Conservation (phyloP, 2,113 vertebrate species). For the Porphyrio hochstetteri region DNA sequence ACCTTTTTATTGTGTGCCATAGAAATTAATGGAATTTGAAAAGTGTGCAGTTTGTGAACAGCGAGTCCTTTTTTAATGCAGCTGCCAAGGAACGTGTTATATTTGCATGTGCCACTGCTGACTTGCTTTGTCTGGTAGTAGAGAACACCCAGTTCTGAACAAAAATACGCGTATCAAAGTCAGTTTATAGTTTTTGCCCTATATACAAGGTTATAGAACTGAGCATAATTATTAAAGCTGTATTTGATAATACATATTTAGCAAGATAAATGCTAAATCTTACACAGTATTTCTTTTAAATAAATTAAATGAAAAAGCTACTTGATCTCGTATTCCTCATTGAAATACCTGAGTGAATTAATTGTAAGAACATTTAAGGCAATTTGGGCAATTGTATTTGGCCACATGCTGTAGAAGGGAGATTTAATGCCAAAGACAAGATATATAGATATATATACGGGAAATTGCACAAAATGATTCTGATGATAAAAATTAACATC, state of each 20-base stretch:
- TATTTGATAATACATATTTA: background rate
- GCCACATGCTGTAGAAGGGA: background rate
- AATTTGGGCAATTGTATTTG: conserved; percentile 10
- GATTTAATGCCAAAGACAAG: background rate
- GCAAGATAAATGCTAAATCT: background rate
- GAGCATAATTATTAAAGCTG: background rate
- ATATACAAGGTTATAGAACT: background rate
- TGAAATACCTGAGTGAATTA: background rate
- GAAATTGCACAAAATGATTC: background rate
- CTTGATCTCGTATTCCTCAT: background rate
- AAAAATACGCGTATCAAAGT: background rate
- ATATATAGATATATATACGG: background rate
- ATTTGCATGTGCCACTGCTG: conserved; percentile 62
- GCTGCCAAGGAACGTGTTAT: background rate
- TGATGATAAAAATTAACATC: background rate
- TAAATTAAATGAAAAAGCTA: background rate
- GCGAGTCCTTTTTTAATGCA: background rate
- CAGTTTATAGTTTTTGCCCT: background rate
- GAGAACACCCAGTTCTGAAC: conserved; percentile 34
- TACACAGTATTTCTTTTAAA: background rate
- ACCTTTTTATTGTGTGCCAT: conserved; percentile 42
- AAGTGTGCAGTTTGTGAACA: background rate
- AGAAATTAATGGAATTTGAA: conserved; percentile 22
- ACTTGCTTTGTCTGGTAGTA: conserved; percentile 30
- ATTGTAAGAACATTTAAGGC: background rate